A percentile compares a stretch with the other conserved stretches of the same genome.
Evolutionary conservation across 2,797 vertebrate genomes (phyloP).

Genomic region (Xyrichtys novacula): DNA sequence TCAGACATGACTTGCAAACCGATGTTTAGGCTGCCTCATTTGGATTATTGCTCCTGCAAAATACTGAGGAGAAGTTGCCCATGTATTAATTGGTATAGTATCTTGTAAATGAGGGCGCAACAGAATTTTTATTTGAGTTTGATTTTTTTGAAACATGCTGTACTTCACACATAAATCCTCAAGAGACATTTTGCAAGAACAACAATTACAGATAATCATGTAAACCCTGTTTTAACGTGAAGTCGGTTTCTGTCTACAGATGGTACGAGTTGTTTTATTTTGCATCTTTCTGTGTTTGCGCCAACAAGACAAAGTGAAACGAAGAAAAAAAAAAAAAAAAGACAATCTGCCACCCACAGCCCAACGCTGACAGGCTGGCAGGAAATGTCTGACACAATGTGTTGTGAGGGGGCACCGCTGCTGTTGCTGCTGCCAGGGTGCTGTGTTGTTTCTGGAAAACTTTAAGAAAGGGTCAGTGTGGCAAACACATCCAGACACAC

Average conservation of each 20-base stretch:
- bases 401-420: slow-evolving; percentile 41
- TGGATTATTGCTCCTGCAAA: slow-evolving; percentile 12
- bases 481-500: slow-evolving; percentile 54
- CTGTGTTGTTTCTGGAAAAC: slow-evolving; percentile 37
- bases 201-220: slow-evolving; percentile 1
- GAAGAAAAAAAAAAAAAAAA: neutral
- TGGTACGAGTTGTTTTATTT: slow-evolving; percentile 10
- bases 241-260: slow-evolving; percentile 23
- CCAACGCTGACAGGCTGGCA: slow-evolving; percentile 53
- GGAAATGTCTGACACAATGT: slow-evolving; percentile 60
- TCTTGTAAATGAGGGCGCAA: neutral
- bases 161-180: neutral
- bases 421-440: slow-evolving; percentile 29
- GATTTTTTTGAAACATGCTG: slow-evolving; percentile 5
- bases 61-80: slow-evolving; percentile 3
- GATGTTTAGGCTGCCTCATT: slow-evolving; percentile 41
- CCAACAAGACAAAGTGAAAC: slow-evolving; percentile 32
- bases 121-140: neutral
- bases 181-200: neutral
- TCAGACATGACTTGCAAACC: slow-evolving; percentile 49
- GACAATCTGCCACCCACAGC: slow-evolving; percentile 53
- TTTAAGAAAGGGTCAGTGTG: slow-evolving; percentile 55
- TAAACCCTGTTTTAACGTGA: neutral
- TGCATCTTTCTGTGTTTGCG: slow-evolving; percentile 21
- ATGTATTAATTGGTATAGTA: neutral